These are phyloP conservation scores for Hoplodrina ambigua DNA, from an alignment of 2,888 invertebrate species.

Conservation along the genomic window DNA sequence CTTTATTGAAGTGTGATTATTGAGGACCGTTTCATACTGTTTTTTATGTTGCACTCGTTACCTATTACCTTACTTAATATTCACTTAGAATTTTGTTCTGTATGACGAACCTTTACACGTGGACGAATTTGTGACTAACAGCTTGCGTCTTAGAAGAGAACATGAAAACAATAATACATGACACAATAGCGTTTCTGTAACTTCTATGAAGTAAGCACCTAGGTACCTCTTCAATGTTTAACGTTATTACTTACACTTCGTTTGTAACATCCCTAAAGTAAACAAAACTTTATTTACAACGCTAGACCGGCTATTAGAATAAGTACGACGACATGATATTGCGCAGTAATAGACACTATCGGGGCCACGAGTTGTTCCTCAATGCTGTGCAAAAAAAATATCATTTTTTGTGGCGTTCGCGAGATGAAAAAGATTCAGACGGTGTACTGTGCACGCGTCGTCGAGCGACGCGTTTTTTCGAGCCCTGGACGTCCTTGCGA, in stretches of 20 bases:
- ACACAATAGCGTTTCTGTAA: background rate
- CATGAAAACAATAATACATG: background rate
- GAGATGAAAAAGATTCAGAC: slow-evolving; percentile 70
- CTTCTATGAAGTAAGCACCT: background rate
- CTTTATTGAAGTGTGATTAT: slow-evolving; percentile 60
- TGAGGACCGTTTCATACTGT: slow-evolving; percentile 35
- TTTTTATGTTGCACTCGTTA: slow-evolving; percentile 26
- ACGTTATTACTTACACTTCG: slow-evolving; percentile 5
- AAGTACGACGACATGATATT: slow-evolving; percentile 58
- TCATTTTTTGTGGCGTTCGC: slow-evolving; percentile 61
- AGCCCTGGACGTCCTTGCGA: slow-evolving; percentile 79
- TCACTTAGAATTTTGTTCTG: background rate
- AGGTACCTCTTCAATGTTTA: slow-evolving; percentile 16
- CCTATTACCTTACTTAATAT: slow-evolving; percentile 7
- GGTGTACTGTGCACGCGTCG: slow-evolving; percentile 58
- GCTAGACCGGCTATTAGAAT: slow-evolving; percentile 34
- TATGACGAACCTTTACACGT: slow-evolving; percentile 1
- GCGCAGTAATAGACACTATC: slow-evolving; percentile 67
- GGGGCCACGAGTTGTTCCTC: slow-evolving; percentile 66
- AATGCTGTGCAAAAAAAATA: slow-evolving; percentile 61
- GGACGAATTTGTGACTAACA: slow-evolving; percentile 12
- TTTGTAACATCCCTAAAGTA: slow-evolving; percentile 43
- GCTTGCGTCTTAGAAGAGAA: background rate
- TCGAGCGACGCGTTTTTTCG: slow-evolving; percentile 68
- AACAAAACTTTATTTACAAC: slow-evolving; percentile 46